Percentiles rank a stretch among this genome's conserved stretches.
Evolutionary conservation across 2,797 vertebrate genomes (phyloP).

Genomic region (Acomys russatus): DNA sequence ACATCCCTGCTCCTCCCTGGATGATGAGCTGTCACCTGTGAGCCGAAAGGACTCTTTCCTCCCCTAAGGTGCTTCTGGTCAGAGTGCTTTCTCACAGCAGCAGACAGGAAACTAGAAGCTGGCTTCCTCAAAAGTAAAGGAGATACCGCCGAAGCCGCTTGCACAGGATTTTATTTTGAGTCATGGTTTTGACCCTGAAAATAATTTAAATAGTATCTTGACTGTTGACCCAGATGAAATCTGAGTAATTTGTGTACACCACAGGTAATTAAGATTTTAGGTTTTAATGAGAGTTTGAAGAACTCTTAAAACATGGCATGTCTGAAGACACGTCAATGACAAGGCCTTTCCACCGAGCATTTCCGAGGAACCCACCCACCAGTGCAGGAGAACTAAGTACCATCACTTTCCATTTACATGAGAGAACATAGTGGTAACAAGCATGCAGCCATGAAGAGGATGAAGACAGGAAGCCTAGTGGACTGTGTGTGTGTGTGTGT

Average conservation of each 20-base stretch:
- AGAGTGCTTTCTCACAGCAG: neutral
- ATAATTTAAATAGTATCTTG: slow-evolving; percentile 48
- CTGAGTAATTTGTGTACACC: slow-evolving; percentile 5
- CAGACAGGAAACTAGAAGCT: neutral
- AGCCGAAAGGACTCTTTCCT: neutral
- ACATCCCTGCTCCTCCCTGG: neutral
- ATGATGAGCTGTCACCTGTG: neutral
- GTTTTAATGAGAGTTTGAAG: slow-evolving; percentile 31
- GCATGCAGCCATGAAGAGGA: neutral
- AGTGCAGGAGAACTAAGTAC: neutral
- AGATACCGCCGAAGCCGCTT: slow-evolving; percentile 10
- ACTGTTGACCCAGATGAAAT: slow-evolving; percentile 47
- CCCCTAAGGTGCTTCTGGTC: neutral
- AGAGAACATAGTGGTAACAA: neutral
- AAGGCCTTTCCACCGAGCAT: neutral
- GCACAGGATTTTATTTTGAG: neutral
- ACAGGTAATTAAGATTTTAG: slow-evolving; percentile 33
- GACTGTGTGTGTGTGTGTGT: neutral
- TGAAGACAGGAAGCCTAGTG: neutral
- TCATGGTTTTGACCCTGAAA: slow-evolving; percentile 17
- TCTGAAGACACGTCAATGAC: slow-evolving; percentile 21
- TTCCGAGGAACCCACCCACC: slow-evolving; percentile 45
- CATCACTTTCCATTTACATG: neutral
- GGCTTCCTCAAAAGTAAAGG: neutral
- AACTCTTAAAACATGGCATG: slow-evolving; percentile 41